phyloP scores from a whole-genome alignment of 1,140 invertebrate genomes.

The Bombus haemorrhoidalis region DNA sequence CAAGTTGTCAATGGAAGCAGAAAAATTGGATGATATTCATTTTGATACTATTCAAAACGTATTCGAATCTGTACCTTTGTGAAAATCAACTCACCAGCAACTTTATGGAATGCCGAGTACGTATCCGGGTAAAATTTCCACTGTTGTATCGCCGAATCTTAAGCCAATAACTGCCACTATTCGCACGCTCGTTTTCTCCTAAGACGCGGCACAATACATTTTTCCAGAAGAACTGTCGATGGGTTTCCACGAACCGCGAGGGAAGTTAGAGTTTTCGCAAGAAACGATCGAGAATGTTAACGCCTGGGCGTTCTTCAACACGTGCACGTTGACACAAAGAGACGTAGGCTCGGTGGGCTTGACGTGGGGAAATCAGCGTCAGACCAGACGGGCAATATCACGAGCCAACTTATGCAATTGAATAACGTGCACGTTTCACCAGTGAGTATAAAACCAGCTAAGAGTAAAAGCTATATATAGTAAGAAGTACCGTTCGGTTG shows the following conservation, averaged over 20 bases:
- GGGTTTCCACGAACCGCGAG: neutral
- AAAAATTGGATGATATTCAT: neutral
- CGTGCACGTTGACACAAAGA: constrained; percentile 47
- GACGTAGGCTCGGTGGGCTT: constrained; percentile 56
- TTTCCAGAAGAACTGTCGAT: neutral
- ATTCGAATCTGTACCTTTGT: neutral
- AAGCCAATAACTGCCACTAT: neutral
- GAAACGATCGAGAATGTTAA: constrained; percentile 31
- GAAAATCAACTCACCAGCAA: neutral
- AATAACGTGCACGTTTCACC: neutral
- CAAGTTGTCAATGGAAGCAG: neutral
- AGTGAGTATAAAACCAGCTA: too few relatives aligned
- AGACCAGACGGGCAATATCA: neutral
- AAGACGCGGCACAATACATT: neutral
- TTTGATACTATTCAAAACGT: neutral
- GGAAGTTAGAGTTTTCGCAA: neutral
- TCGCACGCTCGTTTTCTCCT: neutral
- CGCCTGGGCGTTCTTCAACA: constrained; percentile 31
- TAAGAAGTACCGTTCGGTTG: too few relatives aligned
- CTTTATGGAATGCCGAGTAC: neutral
- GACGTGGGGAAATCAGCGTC: constrained; percentile 38
- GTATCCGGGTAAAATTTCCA: neutral
- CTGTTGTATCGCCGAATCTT: neutral
- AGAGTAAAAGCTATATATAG: neutral
- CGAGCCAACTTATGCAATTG: constrained; percentile 43